A percentile compares a stretch with the other conserved stretches of the same genome.
Evolutionary conservation across 2,888 invertebrate species (phyloP).

Genomic region (Drosophila nr. perissopoda): DNA sequence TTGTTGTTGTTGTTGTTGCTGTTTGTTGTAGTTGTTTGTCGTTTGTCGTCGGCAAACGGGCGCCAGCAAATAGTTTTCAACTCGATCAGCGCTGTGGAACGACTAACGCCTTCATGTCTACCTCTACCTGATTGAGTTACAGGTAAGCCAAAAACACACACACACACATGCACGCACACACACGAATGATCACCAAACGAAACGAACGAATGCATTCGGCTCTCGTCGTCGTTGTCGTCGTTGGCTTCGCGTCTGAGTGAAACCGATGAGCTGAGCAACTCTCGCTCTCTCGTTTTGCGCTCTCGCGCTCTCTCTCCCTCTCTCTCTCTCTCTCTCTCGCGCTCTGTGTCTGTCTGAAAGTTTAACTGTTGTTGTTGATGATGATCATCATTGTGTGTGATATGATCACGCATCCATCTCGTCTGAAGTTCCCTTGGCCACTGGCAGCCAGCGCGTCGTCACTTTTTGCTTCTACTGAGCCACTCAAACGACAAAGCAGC

Average conservation of each 20-base stretch:
- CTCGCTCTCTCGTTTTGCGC: conserved; percentile 3
- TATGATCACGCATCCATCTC: conserved; percentile 72
- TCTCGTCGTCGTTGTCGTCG: conserved; percentile 16
- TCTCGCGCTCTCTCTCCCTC: conserved; percentile 6
- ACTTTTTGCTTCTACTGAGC: conserved; percentile 46
- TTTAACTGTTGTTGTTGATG: conserved; percentile 61
- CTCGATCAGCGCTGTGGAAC: conserved; percentile 86
- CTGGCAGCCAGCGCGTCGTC: conserved; percentile 75
- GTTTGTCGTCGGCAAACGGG: conserved; percentile 46
- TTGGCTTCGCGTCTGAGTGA: conserved; percentile 36
- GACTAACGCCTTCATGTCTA: conserved; percentile 86
- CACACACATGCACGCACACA: conserved; percentile 9
- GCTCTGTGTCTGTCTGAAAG: conserved; percentile 47
- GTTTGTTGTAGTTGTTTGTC: conserved; percentile 26
- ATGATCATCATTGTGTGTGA: conserved; percentile 49
- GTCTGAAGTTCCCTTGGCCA: conserved; percentile 75
- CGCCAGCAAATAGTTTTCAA: conserved; percentile 83
- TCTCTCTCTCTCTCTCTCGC: conserved; percentile 3
- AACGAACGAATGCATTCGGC: conserved; percentile 38
- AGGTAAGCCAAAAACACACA: conserved; percentile 46
- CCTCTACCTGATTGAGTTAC: conserved; percentile 85
- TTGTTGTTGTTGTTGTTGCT: not conserved
- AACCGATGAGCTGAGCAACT: conserved; percentile 22
- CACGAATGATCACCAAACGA: conserved; percentile 1
- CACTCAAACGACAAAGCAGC: conserved; percentile 5